Base-by-base conservation (phyloP, 2,113 vertebrate species). In the Tenebrosternarchus preto region DNA sequence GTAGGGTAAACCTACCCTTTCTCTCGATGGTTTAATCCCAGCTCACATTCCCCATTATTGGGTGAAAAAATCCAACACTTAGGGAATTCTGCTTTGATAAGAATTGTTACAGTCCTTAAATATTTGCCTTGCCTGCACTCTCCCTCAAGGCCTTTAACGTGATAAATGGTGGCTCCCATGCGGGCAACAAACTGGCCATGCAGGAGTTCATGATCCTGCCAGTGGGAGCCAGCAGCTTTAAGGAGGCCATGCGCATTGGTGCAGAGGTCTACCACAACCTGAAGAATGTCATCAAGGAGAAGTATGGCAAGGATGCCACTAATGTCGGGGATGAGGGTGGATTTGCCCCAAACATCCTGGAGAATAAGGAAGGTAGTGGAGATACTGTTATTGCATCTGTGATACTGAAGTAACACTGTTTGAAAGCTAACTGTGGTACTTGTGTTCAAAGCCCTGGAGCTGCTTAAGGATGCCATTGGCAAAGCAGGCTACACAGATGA, bases 161-260 rank as follows among this genome's bases (percentile, higher is more conserved):
- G 78, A 99, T 99, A 92, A 98, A 98, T 0, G 97, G 97, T 0
- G 97, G 97, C 24, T 99, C 98, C 25, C 98, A 99, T 0, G 97
- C 97, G 0, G 98, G 96, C n/a, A 99, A 99, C 88, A 99, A 98
- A 85, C 88, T 99, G 67, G 97, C 98, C 78, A 98, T 99, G 98
- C 97, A 99, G 87, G 98, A 99, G 89, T 99, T 99, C 87, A 98
- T 99, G 98, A 99, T 99, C 90, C 93, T 99, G 61, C 97, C 97
- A 0, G 85, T 97, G 0, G 97, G 97, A 0, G 97, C 98, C 0
- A 88, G 91, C 4, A 95, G 15, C 86, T 99, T 99, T 90, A 95
- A 87, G 86, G 95, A 98, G 0, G 98, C 98, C 50, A 96, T 98
- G 96, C 95, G 96, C 77, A 96, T 98, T 0, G 97, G 97, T 5